These are phyloP conservation scores for Botia kubotai DNA, from an alignment of 2,797 vertebrate species.

Conservation along the genomic window DNA sequence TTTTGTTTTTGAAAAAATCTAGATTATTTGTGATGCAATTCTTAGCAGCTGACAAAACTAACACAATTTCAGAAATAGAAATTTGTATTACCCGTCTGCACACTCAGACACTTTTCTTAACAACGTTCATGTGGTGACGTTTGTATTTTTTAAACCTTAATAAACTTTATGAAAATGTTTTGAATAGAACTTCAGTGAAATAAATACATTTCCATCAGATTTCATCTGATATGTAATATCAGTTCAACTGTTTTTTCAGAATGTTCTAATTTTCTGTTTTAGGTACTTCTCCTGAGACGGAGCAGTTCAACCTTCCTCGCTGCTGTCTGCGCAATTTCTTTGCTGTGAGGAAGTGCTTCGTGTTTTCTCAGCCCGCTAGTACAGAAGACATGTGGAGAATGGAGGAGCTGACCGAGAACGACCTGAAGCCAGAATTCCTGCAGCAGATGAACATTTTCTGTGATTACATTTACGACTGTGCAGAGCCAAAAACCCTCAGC, in stretches of 20 bases:
- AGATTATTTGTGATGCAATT: too few relatives aligned
- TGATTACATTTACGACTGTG: conserved; percentile 62
- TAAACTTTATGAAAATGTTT: too few relatives aligned
- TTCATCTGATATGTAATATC: not conserved
- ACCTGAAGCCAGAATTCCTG: conserved; percentile 68
- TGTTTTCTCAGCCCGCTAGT: conserved; percentile 69
- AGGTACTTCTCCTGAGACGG: conserved; percentile 3
- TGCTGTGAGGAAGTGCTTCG: conserved; percentile 72
- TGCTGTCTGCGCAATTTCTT: conserved; percentile 71
- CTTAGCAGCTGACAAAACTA: too few relatives aligned
- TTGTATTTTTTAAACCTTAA: too few relatives aligned
- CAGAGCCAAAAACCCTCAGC: conserved; percentile 67
- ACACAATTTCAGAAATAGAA: too few relatives aligned
- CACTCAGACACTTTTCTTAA: too few relatives aligned
- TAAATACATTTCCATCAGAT: too few relatives aligned
- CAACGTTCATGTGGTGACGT: too few relatives aligned
- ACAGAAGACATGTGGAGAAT: conserved; percentile 60
- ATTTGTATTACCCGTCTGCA: too few relatives aligned
- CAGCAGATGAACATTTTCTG: conserved; percentile 69
- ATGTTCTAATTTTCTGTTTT: not conserved
- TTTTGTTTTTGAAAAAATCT: too few relatives aligned
- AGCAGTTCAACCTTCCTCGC: conserved; percentile 65
- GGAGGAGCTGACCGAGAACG: conserved; percentile 58
- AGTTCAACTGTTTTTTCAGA: not conserved
- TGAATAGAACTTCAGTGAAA: too few relatives aligned